phyloP scores from a whole-genome alignment of 2,888 invertebrate genomes.

The Brachyptera risi region DNA sequence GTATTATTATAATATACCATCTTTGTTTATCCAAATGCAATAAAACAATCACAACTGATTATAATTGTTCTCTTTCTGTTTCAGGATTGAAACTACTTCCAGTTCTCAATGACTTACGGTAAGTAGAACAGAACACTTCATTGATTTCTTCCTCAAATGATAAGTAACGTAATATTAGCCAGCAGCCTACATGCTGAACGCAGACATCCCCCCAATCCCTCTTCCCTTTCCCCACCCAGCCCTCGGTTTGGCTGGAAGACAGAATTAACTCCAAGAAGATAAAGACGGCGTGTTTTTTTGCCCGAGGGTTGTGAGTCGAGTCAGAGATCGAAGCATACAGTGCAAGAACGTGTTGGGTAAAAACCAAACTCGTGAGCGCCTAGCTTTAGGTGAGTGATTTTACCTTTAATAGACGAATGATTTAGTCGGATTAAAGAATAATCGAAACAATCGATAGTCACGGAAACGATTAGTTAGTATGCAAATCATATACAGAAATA shows the following conservation, averaged over 20 bases:
- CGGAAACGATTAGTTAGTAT: too few relatives aligned
- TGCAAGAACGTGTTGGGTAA: too few relatives aligned
- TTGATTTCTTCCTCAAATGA: constrained; percentile 16
- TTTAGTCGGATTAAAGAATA: too few relatives aligned
- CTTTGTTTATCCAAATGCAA: too few relatives aligned
- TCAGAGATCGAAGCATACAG: background rate
- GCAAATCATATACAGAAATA: too few relatives aligned
- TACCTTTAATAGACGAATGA: too few relatives aligned
- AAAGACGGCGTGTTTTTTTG: background rate
- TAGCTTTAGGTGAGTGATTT: too few relatives aligned
- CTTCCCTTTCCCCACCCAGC: background rate
- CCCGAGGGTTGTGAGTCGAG: constrained; percentile 1
- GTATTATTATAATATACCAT: too few relatives aligned
- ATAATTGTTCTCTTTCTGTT: constrained; percentile 43
- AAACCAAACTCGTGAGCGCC: too few relatives aligned
- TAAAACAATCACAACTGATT: too few relatives aligned
- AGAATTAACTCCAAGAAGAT: constrained; percentile 3
- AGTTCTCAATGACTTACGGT: constrained; percentile 80
- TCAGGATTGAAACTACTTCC: constrained; percentile 85
- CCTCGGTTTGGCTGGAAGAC: constrained; percentile 4
- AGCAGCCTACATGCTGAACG: constrained; percentile 1
- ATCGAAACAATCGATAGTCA: too few relatives aligned
- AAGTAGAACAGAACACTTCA: constrained; percentile 46
- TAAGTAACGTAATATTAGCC: constrained; percentile 13
- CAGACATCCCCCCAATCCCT: background rate